Evolutionary conservation across 2,113 vertebrate species (phyloP).

Genomic region (Lagopus leucura): DNA sequence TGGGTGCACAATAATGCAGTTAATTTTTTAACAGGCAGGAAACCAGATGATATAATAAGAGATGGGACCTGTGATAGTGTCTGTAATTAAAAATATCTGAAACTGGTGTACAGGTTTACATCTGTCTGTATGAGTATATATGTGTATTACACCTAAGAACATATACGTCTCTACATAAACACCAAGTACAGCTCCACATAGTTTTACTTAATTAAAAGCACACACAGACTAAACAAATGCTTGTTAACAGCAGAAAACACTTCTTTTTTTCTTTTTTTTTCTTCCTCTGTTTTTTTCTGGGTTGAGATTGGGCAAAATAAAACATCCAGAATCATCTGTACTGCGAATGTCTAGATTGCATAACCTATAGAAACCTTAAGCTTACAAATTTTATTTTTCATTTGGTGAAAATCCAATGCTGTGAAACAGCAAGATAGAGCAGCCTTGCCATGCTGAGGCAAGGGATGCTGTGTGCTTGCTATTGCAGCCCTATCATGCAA

Average conservation of each 20-base stretch:
- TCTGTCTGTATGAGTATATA: not conserved
- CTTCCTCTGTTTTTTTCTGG: not conserved
- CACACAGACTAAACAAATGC: not conserved
- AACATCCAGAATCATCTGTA: not conserved
- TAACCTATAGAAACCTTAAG: not conserved
- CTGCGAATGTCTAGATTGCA: not conserved
- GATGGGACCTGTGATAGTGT: not conserved
- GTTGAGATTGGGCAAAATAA: not conserved
- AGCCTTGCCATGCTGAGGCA: not conserved
- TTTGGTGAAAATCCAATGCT: not conserved
- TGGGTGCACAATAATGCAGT: not conserved
- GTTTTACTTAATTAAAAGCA: not conserved
- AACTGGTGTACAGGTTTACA: not conserved
- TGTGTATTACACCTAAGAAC: not conserved
- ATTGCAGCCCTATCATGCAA: not conserved
- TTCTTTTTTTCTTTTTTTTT: not conserved
- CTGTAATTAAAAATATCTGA: not conserved
- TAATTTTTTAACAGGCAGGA: not conserved
- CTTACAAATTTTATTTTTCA: not conserved
- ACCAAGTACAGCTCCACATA: not conserved
- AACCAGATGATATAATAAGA: not conserved
- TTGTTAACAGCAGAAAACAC: not conserved
- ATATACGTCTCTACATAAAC: not conserved
- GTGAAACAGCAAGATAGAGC: not conserved
- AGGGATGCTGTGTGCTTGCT: not conserved